These are phyloP conservation scores for Poecilia gillii DNA, from an alignment of 2,797 vertebrate species.

Conservation along the genomic window DNA sequence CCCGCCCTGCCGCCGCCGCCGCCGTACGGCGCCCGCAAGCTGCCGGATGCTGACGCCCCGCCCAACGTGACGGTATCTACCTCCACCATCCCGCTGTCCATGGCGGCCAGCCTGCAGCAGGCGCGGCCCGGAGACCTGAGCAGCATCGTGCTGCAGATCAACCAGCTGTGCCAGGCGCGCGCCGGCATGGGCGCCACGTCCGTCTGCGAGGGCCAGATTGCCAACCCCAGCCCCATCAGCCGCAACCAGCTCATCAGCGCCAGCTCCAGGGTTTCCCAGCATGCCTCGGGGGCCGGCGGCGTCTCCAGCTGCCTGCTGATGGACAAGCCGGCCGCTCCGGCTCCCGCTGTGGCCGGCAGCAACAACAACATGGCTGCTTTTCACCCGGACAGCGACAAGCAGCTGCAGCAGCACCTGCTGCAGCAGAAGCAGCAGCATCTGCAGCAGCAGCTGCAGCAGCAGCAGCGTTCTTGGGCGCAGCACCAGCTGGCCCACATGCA, in stretches of 20 bases:
- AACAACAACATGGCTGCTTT: constrained; percentile 85
- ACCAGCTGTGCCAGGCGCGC: constrained; percentile 96
- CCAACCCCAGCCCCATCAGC: constrained; percentile 96
- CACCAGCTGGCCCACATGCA: constrained; percentile 93
- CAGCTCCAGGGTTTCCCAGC: constrained; percentile 93
- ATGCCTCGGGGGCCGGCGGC: constrained; percentile 68
- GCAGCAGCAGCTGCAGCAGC: constrained; percentile 51
- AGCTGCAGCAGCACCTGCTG: constrained; percentile 75
- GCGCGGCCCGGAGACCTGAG: constrained; percentile 89
- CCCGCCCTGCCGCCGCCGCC: constrained; percentile 62
- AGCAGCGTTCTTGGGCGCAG: constrained; percentile 91
- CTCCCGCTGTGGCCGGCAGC: constrained; percentile 8
- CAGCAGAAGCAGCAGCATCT: constrained; percentile 78
- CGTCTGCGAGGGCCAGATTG: constrained; percentile 83
- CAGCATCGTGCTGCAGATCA: constrained; percentile 97
- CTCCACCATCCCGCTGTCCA: constrained; percentile 91
- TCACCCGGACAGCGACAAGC: constrained; percentile 88
- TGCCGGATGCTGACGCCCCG: constrained; percentile 81
- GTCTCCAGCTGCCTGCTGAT: constrained; percentile 88
- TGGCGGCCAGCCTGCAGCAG: constrained; percentile 87
- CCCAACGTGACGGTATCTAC: constrained; percentile 91
- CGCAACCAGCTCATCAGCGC: constrained; percentile 97
- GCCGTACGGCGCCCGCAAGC: constrained; percentile 76
- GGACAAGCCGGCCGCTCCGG: constrained; percentile 62
- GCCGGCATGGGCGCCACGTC: constrained; percentile 85